phyloP scores from a whole-genome alignment of 2,888 invertebrate genomes.

The Cyrtodaria siliqua region DNA sequence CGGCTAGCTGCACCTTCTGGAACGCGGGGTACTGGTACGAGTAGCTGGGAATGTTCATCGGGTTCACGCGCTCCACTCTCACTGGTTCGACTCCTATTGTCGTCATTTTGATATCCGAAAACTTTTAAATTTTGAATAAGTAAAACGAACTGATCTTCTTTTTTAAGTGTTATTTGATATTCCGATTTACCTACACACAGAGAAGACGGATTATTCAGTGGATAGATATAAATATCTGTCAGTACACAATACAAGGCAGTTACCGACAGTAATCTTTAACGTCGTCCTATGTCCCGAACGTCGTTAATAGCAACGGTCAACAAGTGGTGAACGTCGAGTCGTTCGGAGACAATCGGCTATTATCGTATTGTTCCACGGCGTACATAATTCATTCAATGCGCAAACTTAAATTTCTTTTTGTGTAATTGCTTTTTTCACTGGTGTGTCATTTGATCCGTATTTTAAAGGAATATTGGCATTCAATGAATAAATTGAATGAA shows the following conservation, averaged over 20 bases:
- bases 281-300: constrained; percentile 40
- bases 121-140: no score
- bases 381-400: constrained; percentile 12
- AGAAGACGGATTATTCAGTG: no score
- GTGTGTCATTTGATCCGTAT: no score
- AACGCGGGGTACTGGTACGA: constrained; percentile 82
- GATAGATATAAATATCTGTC: no score
- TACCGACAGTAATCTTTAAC: constrained; percentile 2
- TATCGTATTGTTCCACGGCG: constrained; percentile 16
- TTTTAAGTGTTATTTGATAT: no score
- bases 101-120: constrained; percentile 72
- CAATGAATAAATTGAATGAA: no score
- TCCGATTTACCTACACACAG: no score
- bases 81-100: constrained; percentile 78
- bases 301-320: constrained; percentile 70
- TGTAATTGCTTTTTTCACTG: no score
- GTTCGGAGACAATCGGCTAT: constrained; percentile 29
- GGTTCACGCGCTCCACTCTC: constrained; percentile 70
- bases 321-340: constrained; percentile 58
- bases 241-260: neutral
- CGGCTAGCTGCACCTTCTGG: constrained; percentile 80
- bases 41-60: constrained; percentile 82
- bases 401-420: no score
- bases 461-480: no score
- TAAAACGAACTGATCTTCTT: no score